A percentile compares a stretch with the other conserved stretches of the same genome.
These are phyloP conservation scores for Hemichromis elongatus DNA, from an alignment of 2,113 vertebrate genomes.

Conservation along the genomic window DNA sequence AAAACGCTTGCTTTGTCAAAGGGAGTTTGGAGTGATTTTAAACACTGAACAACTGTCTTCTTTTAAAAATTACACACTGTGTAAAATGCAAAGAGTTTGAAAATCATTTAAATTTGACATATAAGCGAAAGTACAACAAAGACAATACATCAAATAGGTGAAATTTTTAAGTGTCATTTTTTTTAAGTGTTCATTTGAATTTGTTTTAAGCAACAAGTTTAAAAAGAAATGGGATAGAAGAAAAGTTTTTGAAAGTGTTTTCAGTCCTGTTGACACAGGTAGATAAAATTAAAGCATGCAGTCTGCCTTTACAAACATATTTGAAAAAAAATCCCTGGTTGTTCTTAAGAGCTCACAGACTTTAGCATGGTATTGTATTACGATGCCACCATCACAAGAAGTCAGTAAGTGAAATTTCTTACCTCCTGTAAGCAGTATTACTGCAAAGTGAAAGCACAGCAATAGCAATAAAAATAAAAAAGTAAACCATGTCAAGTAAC, in stretches of 20 bases:
- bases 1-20: background rate
- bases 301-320: background rate
- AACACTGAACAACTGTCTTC: background rate
- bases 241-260: background rate
- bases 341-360: background rate
- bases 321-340: background rate
- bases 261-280: background rate
- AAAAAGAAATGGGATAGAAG: background rate
- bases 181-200: background rate
- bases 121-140: background rate
- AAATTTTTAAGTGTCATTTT: background rate
- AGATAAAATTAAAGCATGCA: background rate
- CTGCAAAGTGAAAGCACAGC: background rate
- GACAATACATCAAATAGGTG: background rate
- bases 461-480: too few relatives aligned
- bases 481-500: background rate
- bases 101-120: background rate
- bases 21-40: background rate
- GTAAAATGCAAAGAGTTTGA: background rate
- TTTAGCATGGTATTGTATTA: background rate
- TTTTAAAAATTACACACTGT: background rate
- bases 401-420: background rate
- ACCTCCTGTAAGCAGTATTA: background rate
- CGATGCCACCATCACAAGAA: background rate
- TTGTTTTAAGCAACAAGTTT: background rate